Percentiles rank a stretch among this genome's conserved stretches.
Evolutionary conservation across 2,797 vertebrate species (phyloP).

Genomic region (Alcedo atthis): DNA sequence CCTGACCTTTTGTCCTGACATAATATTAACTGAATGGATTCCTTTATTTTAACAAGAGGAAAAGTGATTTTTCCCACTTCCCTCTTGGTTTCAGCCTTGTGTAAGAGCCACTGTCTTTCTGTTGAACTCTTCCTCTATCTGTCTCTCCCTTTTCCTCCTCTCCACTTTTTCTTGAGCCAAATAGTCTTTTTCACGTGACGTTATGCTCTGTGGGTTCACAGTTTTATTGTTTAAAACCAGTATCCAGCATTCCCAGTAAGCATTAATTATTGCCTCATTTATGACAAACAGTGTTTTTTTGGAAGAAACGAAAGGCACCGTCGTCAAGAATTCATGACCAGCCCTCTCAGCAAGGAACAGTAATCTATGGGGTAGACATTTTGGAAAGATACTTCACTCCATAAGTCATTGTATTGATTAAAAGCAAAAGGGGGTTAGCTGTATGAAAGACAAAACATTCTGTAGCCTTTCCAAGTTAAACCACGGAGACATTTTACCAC

Average conservation of each 20-base stretch:
- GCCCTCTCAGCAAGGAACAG: not conserved
- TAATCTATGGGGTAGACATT: constrained; percentile 21
- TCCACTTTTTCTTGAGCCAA: not conserved
- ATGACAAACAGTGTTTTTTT: not conserved
- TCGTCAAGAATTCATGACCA: constrained; percentile 5
- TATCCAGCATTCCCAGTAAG: constrained; percentile 7
- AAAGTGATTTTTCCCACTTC: constrained; percentile 52
- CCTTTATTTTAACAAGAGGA: constrained; percentile 47
- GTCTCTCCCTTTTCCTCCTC: not conserved
- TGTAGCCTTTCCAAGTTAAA: constrained; percentile 30
- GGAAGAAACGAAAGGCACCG: constrained; percentile 23
- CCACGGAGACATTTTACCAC: constrained; percentile 36
- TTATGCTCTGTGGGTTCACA: not conserved
- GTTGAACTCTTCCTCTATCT: not conserved
- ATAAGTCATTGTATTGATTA: constrained; percentile 22
- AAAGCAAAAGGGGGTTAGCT: constrained; percentile 19
- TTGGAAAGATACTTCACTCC: constrained; percentile 2
- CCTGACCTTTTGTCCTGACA: constrained; percentile 57
- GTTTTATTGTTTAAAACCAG: constrained; percentile 34
- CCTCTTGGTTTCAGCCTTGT: not conserved
- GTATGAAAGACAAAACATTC: constrained; percentile 38
- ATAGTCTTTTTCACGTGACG: not conserved
- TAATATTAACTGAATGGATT: not conserved
- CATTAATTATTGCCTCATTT: constrained; percentile 31
- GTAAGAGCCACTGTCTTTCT: not conserved